phyloP scores from a whole-genome alignment of 2,888 invertebrate genomes.

The Trachelus tabidus region DNA sequence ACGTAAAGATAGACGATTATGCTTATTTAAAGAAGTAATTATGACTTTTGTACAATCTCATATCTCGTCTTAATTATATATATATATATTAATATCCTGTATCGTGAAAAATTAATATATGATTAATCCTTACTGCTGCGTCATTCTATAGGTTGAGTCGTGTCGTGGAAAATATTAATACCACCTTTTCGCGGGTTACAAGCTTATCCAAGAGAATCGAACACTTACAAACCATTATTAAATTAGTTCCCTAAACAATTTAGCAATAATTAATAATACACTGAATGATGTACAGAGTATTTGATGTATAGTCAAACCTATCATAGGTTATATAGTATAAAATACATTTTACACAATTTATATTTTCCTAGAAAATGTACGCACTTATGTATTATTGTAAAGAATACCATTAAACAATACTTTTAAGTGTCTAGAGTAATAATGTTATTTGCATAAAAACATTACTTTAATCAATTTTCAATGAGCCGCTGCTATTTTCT shows the following conservation, averaged over 20 bases:
- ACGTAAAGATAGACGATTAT: background rate
- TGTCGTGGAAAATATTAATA: too few relatives aligned
- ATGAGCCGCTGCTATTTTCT: constrained; percentile 11
- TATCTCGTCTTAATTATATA: background rate
- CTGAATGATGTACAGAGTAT: background rate
- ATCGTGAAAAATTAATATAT: background rate
- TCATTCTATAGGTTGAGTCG: too few relatives aligned
- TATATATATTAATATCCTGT: background rate
- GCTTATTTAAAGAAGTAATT: background rate
- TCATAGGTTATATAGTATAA: background rate
- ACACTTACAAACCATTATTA: background rate
- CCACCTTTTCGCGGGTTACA: too few relatives aligned
- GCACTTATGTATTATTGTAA: background rate
- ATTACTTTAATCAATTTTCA: background rate
- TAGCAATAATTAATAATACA: background rate
- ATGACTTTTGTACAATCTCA: background rate
- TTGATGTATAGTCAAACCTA: background rate
- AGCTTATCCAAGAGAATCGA: background rate
- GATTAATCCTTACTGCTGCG: background rate
- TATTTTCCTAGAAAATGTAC: background rate
- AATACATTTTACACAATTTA: background rate
- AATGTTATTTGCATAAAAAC: background rate
- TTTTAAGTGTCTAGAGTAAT: background rate
- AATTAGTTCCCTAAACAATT: background rate
- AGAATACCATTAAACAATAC: background rate